Conservation (phyloP, 2,797 vertebrate species). For the Oreortyx pictus region DNA sequence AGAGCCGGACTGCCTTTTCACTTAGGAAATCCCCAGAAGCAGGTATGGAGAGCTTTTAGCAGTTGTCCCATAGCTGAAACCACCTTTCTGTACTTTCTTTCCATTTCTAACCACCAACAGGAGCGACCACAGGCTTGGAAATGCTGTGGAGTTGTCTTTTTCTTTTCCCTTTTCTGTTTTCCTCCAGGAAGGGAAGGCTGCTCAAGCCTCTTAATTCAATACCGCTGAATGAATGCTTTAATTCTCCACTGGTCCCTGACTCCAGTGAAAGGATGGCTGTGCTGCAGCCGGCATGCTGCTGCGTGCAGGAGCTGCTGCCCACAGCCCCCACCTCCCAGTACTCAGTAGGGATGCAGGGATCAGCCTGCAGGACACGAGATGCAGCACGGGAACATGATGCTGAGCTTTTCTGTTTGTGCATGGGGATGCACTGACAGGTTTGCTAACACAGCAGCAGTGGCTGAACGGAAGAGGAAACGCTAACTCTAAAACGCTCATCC, state of each 20-base stretch:
- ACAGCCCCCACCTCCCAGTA: background rate
- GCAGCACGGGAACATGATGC: background rate
- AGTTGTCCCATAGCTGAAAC: background rate
- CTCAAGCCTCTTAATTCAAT: background rate
- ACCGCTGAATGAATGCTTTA: background rate
- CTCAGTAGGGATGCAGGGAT: background rate
- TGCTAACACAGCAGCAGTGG: background rate
- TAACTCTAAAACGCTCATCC: background rate
- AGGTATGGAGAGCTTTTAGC: background rate
- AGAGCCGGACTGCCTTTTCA: background rate
- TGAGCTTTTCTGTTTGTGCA: background rate
- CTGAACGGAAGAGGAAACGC: background rate
- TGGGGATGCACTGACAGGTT: background rate
- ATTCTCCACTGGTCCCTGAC: background rate
- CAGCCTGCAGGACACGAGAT: background rate
- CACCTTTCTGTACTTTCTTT: background rate
- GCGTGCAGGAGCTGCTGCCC: background rate
- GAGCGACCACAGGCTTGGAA: background rate
- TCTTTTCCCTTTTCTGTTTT: background rate
- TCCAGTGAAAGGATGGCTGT: rapidly evolving
- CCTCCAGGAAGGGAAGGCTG: background rate
- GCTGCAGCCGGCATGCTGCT: background rate
- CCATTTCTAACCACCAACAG: background rate
- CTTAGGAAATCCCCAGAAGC: background rate
- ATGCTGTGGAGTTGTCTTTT: rapidly evolving